phyloP scores from a whole-genome alignment of 2,113 vertebrate species.

The Syrrhaptes paradoxus region DNA sequence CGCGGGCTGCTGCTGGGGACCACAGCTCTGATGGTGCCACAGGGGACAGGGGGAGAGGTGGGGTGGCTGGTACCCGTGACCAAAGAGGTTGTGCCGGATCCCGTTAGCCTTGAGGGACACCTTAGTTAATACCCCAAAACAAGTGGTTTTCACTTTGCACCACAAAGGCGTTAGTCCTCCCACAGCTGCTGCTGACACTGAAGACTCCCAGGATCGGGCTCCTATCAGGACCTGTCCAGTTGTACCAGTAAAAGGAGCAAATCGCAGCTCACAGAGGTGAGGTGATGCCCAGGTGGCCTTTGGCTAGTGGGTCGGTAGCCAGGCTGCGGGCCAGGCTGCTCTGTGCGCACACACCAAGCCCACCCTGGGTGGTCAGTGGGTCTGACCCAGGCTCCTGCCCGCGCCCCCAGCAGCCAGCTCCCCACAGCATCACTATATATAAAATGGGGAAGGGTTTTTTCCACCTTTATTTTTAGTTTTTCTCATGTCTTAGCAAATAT shows the following conservation, averaged over 20 bases:
- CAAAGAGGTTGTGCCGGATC: not conserved
- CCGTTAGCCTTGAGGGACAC: not conserved
- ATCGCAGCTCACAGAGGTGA: not conserved
- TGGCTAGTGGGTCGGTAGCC: not conserved
- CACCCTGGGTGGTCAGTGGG: not conserved
- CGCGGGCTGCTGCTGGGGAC: not conserved
- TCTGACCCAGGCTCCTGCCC: not conserved
- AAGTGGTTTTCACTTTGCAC: not conserved
- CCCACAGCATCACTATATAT: not conserved
- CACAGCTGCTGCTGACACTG: not conserved
- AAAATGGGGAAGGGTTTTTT: not conserved
- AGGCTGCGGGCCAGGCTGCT: not conserved
- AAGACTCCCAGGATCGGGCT: not conserved
- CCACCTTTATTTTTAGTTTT: not conserved
- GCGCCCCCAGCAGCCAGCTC: fast-evolving
- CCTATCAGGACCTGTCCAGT: not conserved
- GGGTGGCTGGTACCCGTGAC: not conserved
- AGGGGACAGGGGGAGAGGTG: not conserved
- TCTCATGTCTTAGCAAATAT: not conserved
- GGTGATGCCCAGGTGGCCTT: not conserved
- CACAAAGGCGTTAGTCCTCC: not conserved
- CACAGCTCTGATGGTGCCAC: not conserved
- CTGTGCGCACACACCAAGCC: not conserved
- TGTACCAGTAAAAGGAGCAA: not conserved
- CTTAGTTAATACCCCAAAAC: not conserved